Evolutionary conservation across 1,140 invertebrate species (phyloP), one percentile per base, ranked within the genome.

Genomic region (Argopecten irradians): DNA sequence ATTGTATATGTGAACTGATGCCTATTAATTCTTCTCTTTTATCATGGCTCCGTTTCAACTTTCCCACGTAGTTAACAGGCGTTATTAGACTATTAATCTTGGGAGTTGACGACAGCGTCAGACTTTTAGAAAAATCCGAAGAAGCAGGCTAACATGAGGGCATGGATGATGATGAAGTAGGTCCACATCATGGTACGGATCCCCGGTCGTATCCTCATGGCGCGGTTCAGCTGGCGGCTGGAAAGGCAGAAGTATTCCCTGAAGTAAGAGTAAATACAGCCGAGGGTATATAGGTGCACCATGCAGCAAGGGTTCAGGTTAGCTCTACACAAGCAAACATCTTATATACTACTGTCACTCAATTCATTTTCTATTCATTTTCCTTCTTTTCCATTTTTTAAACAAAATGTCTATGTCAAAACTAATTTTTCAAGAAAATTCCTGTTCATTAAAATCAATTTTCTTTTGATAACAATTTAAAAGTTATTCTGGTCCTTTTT

Each of bases 171-270:
- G 83, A 92, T 84, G 83, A 94, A 93, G 89, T 94, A 94, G 46
- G 89, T 82, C 93, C 93, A 92, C 14, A 93, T 90, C 41, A 93
- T 82, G 2, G 90, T 93, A 16, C 93, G 85, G 14, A 93, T 89
- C 19, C 93, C 92, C 9, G 93, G 93, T 35, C 92, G 87, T 82
- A 93, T 36, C 34, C 93, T 83, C 93, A 94, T 93, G 35, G 91
- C 39, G 9, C 92, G 90, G 34, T 41, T 91, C 28, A 93, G 55
- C 86, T 92, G 92, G 71, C 92, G 89, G 88, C 93, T 93, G 89
- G 92, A 94, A 92, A 94, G 90, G 89, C 89, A 94, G 90, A 92
- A 92, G 90, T 93, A 93, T 90, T 92, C 92, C 92, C 93, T 94
- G 90, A 55, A 90, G 91, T 71, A 85, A 89, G 88, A 90, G 39